Evolutionary conservation across 2,797 vertebrate genomes (phyloP), one percentile per base, ranked within the genome.

Genomic region (Botia kubotai): DNA sequence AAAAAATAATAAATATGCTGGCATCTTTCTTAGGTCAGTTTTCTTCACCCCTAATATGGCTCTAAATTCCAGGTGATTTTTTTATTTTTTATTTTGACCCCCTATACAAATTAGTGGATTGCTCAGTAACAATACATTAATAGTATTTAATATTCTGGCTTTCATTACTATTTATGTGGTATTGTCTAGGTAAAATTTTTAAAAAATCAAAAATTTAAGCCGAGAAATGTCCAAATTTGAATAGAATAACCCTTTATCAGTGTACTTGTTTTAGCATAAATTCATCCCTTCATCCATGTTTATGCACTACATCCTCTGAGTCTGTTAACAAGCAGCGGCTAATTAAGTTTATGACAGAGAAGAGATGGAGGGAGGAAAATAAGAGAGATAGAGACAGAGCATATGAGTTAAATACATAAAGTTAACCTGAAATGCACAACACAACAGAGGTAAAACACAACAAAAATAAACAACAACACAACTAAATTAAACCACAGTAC

Each of bases 311-410:
- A 84, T 74, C 77, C 77, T 81, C 83, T 60, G 74, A 79, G 80
- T 77, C 77, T 85, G 80, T 84, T 85, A 83, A 87, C 82, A 87
- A 81, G 82, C 84, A 81, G 74, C 14, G 71, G 83, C 78, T 86
- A 86, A 86, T 86, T 86, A 58, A 68, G 60, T 82, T 74, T 53
- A 67, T 72, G 87, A 39, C 72, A 77, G 71, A 83, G 50, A 66
- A 82, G 72, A 81, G 72, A 82, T 72, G 53, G 75, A 72, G 52
- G 19, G 60, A 23, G 65, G 73, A 81, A 16, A 62, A 7, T 72
- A 4, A 43, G 63, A n/a, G 50, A 19, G 43, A 60, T 26, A 67
- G n/a, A 84, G 76, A 86, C 23, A 60, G 19, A 62, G 4, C 5
- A 14, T 86, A 74, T 80, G 80, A 88, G 84, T 89, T 19, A 83